phyloP scores from a whole-genome alignment of 1,140 invertebrate genomes.

The Ctenoplectra terminalis region DNA sequence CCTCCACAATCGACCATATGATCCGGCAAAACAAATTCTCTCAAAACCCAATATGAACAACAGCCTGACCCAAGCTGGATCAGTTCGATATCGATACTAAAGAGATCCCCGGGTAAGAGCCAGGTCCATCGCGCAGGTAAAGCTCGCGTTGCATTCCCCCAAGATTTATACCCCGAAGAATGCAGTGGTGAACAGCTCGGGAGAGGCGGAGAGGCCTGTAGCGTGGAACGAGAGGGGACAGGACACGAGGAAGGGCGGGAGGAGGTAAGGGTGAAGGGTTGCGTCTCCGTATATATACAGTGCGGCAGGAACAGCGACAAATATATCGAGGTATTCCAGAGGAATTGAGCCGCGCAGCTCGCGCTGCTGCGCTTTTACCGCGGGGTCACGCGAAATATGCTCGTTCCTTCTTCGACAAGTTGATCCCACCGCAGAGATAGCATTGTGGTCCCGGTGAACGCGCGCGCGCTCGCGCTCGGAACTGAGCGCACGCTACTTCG shows the following conservation, averaged over 20 bases:
- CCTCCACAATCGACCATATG: not conserved
- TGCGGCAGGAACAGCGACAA: slow-evolving; percentile 74
- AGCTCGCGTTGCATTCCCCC: slow-evolving; percentile 37
- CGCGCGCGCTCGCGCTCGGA: slow-evolving; percentile 32
- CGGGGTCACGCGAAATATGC: slow-evolving; percentile 80
- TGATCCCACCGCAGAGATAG: slow-evolving; percentile 79
- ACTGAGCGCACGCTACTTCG: slow-evolving; percentile 14
- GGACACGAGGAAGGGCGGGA: no score
- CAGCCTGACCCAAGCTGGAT: not conserved
- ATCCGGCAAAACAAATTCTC: not conserved
- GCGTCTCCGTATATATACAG: slow-evolving; percentile 45
- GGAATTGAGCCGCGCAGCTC: slow-evolving; percentile 76
- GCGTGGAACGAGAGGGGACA: not conserved
- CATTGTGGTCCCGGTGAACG: slow-evolving; percentile 75
- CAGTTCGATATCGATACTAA: slow-evolving; percentile 27
- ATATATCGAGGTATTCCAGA: slow-evolving; percentile 81
- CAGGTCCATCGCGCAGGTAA: slow-evolving; percentile 43
- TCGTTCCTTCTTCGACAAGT: slow-evolving; percentile 80
- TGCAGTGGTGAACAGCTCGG: slow-evolving; percentile 26
- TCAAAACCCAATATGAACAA: not conserved
- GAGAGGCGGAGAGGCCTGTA: not conserved
- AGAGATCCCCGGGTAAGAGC: not conserved
- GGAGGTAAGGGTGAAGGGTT: slow-evolving; percentile 47
- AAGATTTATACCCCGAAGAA: slow-evolving; percentile 60
- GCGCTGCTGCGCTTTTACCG: slow-evolving; percentile 68